Evolutionary conservation across 2,888 invertebrate species (phyloP).

Genomic region (Agrenia bidenticulata): DNA sequence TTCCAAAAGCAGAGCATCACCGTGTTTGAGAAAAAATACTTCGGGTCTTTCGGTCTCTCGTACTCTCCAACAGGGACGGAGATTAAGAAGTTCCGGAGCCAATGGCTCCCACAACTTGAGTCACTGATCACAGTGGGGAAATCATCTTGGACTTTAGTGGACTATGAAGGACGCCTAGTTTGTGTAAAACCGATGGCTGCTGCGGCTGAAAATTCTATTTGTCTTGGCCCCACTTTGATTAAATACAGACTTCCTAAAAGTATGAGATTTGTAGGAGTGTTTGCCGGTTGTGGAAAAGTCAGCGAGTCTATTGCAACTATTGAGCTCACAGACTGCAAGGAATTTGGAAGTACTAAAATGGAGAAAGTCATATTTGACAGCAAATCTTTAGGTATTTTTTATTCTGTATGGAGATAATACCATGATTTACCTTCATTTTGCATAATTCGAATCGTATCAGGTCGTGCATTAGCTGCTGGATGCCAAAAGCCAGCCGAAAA

Average conservation of each 20-base stretch:
- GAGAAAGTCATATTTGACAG: no score
- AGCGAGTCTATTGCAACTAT: not conserved
- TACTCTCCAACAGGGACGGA: not conserved
- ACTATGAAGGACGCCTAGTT: not conserved
- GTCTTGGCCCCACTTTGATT: not conserved
- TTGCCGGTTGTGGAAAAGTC: not conserved
- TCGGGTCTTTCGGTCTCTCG: not conserved
- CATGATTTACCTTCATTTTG: no score
- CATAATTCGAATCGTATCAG: no score
- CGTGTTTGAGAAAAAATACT: not conserved
- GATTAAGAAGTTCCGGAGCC: not conserved
- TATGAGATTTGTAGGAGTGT: not conserved
- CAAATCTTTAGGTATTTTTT: no score
- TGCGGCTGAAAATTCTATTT: not conserved
- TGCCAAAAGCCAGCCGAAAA: not conserved
- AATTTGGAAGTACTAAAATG: slow-evolving; percentile 4
- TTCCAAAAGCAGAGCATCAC: not conserved
- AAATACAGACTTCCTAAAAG: not conserved
- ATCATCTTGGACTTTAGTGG: slow-evolving; percentile 1
- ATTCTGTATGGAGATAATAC: no score
- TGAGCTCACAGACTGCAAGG: not conserved
- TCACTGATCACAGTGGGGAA: slow-evolving; percentile 2
- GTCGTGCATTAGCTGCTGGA: no score
- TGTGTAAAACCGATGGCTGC: not conserved
- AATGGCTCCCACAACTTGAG: not conserved